These are phyloP conservation scores for Apis laboriosa DNA, from an alignment of 1,140 invertebrate genomes.

Conservation along the genomic window DNA sequence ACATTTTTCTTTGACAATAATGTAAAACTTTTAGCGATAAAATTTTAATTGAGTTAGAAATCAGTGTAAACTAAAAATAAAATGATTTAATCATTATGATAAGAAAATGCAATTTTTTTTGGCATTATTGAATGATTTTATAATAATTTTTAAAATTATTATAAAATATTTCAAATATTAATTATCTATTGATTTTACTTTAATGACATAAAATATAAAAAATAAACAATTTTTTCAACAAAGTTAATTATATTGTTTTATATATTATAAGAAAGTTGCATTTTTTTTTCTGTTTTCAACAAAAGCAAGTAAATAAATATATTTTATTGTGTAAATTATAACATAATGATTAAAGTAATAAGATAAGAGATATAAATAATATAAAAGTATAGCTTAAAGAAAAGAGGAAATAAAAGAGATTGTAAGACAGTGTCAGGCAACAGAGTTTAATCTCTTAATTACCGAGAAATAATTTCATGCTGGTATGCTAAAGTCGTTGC, in stretches of 20 bases:
- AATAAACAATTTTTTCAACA: not conserved
- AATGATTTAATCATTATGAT: not conserved
- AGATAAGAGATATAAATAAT: conserved; percentile 39
- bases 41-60: not conserved
- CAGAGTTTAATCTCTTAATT: conserved; percentile 79
- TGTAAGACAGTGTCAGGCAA: conserved; percentile 66
- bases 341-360: conserved; percentile 24
- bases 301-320: not conserved
- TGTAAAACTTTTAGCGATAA: not conserved
- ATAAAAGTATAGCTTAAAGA: not conserved
- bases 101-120: not conserved
- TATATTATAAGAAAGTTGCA: not conserved
- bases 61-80: no score
- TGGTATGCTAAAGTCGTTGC: conserved; percentile 62
- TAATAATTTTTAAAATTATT: not conserved
- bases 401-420: not conserved
- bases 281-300: no score
- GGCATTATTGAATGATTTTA: not conserved
- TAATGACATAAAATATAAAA: not conserved
- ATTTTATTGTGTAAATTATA: conserved; percentile 10
- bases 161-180: not conserved
- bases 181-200: not conserved
- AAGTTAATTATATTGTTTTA: not conserved
- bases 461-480: conserved; percentile 63
- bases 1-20: not conserved